These are phyloP conservation scores for Eupithecia subfuscata DNA, from an alignment of 2,888 invertebrate species.

Conservation along the genomic window DNA sequence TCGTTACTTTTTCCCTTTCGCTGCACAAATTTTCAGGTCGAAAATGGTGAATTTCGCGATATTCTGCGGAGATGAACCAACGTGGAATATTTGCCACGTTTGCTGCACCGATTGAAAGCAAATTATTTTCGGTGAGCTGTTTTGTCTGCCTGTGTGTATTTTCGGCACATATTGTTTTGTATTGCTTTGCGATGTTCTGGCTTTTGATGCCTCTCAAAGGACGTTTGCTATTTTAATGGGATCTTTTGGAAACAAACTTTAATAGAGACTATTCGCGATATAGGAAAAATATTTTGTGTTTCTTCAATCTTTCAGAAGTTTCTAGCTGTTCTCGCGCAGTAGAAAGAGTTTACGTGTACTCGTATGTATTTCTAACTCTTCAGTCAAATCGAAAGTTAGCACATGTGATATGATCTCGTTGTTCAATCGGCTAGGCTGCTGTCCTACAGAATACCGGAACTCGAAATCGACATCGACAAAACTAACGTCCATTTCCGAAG, in stretches of 20 bases:
- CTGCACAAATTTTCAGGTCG: conserved; percentile 29
- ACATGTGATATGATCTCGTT: neutral
- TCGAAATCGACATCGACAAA: no score
- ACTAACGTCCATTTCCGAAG: no score
- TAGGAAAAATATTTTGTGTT: no score
- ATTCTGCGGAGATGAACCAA: conserved; percentile 55
- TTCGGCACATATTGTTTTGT: conserved; percentile 9
- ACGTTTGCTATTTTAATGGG: neutral
- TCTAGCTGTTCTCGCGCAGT: no score
- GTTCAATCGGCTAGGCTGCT: neutral
- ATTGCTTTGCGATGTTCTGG: neutral
- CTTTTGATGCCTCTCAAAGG: neutral
- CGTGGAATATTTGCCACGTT: conserved; percentile 57
- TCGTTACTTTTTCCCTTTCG: conserved; percentile 20
- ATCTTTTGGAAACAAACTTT: neutral
- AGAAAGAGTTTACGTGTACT: neutral
- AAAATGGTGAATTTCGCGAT: conserved; percentile 47
- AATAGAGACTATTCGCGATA: neutral
- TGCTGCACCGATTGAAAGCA: conserved; percentile 67
- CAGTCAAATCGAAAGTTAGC: neutral
- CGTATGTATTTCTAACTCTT: neutral
- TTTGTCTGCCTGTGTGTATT: conserved; percentile 49
- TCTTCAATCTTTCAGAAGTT: no score
- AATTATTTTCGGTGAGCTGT: conserved; percentile 59
- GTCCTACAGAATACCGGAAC: no score